Evolutionary conservation across 2,888 invertebrate genomes (phyloP).

Genomic region (Luperina nickerlii): DNA sequence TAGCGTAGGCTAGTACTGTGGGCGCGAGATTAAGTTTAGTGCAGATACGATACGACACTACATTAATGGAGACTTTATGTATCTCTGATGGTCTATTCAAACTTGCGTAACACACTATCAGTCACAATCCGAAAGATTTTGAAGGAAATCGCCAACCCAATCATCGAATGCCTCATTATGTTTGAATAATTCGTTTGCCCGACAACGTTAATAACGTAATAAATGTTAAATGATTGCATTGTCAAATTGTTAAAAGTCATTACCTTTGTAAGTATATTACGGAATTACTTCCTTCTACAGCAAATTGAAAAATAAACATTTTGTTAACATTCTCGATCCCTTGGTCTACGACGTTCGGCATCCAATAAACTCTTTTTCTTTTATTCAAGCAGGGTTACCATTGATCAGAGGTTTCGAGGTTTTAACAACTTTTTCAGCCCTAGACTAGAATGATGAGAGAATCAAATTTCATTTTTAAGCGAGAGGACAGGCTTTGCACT

Average conservation of each 20-base stretch:
- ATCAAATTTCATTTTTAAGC: neutral
- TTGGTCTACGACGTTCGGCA: neutral
- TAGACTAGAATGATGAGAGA: neutral
- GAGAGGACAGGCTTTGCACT: neutral
- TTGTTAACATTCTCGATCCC: neutral
- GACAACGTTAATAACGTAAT: neutral
- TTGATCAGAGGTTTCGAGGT: neutral
- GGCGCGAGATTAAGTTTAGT: constrained; percentile 50
- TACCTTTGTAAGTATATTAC: neutral
- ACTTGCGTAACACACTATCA: neutral
- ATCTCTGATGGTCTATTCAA: neutral
- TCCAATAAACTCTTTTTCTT: neutral
- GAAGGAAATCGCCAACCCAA: neutral
- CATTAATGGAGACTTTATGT: neutral
- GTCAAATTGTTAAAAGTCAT: neutral
- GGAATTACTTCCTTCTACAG: neutral
- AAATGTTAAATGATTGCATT: neutral
- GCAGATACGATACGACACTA: constrained; percentile 56
- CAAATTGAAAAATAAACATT: neutral
- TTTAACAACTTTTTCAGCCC: neutral
- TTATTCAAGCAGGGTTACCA: neutral
- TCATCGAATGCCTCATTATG: neutral
- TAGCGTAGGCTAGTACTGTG: constrained; percentile 77
- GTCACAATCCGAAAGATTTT: neutral
- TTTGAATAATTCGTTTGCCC: neutral